phyloP scores from a whole-genome alignment of 2,113 vertebrate genomes.

The Muntiacus muntjak region DNA sequence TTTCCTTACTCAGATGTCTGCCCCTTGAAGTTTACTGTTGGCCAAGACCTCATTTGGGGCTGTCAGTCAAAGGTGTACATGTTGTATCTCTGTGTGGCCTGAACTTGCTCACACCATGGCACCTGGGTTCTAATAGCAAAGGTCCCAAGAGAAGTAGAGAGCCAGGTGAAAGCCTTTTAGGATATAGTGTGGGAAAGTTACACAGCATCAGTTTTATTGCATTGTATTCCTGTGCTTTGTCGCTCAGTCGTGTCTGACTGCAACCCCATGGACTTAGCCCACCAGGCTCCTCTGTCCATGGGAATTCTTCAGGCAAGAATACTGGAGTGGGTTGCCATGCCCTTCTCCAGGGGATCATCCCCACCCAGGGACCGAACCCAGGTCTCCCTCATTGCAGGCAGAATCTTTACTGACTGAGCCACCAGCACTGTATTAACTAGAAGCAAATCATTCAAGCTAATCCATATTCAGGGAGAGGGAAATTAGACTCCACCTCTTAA shows the following conservation, averaged over 20 bases:
- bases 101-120: not conserved
- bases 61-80: not conserved
- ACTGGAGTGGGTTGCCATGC: not conserved
- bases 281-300: not conserved
- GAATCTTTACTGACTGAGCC: not conserved
- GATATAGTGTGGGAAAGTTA: not conserved
- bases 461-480: not conserved
- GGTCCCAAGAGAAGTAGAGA: not conserved
- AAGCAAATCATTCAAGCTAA: not conserved
- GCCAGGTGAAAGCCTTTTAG: not conserved
- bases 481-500: not conserved
- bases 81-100: not conserved
- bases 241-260: rapidly evolving
- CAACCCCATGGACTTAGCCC: not conserved
- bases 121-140: not conserved
- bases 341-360: not conserved
- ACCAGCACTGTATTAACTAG: not conserved
- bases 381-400: not conserved
- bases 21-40: not conserved
- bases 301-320: not conserved
- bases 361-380: rapidly evolving
- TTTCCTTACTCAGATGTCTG: not conserved
- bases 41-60: not conserved
- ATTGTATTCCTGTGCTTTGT: not conserved
- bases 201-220: not conserved